phyloP scores from a whole-genome alignment of 2,797 vertebrate genomes.

The Taeniopygia guttata region DNA sequence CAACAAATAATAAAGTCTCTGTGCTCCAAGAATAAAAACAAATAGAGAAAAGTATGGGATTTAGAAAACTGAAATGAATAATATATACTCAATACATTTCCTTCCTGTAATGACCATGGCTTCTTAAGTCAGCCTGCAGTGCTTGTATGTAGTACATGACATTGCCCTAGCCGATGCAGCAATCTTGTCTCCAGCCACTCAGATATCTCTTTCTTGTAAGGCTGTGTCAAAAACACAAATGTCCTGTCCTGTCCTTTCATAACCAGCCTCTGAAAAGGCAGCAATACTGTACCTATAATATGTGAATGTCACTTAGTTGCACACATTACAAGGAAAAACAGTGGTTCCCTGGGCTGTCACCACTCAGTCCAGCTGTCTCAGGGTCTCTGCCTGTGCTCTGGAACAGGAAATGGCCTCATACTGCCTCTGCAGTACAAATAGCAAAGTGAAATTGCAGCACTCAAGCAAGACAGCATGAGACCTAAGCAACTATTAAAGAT shows the following conservation, averaged over 20 bases:
- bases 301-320: not conserved
- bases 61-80: not conserved
- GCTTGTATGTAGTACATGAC: not conserved
- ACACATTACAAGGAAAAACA: not conserved
- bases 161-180: not conserved
- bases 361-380: not conserved
- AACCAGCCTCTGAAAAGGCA: not conserved
- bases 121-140: not conserved
- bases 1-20: not conserved
- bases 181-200: not conserved
- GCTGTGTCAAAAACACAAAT: not conserved
- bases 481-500: not conserved
- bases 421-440: not conserved
- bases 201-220: not conserved
- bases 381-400: not conserved
- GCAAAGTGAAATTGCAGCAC: not conserved
- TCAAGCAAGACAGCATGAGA: not conserved
- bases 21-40: not conserved
- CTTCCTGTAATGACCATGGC: not conserved
- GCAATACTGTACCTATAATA: not conserved
- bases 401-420: not conserved
- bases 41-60: not conserved
- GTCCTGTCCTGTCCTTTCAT: not conserved
- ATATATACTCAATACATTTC: not conserved
- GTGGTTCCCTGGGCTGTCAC: not conserved